These are phyloP conservation scores for Callionymus lyra DNA, from an alignment of 2,113 vertebrate species.

Conservation along the genomic window DNA sequence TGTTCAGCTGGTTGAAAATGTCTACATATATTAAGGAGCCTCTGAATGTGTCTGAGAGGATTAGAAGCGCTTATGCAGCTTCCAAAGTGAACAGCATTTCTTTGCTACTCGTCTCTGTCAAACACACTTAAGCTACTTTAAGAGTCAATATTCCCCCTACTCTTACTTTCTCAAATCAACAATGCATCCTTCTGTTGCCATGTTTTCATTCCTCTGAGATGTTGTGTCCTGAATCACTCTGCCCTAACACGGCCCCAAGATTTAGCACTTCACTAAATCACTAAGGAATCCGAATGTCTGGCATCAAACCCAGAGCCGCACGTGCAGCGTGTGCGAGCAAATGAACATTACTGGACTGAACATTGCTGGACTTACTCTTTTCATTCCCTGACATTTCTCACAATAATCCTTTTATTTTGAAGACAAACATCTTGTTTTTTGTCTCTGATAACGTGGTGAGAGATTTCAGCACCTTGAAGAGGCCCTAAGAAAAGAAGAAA, in stretches of 20 bases:
- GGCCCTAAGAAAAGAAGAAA: too few relatives aligned
- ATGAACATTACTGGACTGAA: slow-evolving; percentile 23
- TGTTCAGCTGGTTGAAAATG: too few relatives aligned
- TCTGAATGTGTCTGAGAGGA: slow-evolving; percentile 21
- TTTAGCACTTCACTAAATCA: slow-evolving; percentile 1
- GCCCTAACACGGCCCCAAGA: slow-evolving; percentile 1
- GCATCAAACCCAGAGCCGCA: slow-evolving; percentile 22
- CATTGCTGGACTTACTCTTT: slow-evolving; percentile 12
- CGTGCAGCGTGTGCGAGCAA: slow-evolving; percentile 20
- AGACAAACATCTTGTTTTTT: slow-evolving; percentile 8
- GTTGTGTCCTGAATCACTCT: not conserved
- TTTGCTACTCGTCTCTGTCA: not conserved
- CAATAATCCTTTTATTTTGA: slow-evolving; percentile 11
- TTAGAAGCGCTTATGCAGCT: slow-evolving; percentile 32
- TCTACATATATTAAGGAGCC: too few relatives aligned
- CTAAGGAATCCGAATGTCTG: slow-evolving; percentile 24
- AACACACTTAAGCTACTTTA: not conserved
- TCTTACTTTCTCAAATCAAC: too few relatives aligned
- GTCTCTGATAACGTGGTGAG: slow-evolving; percentile 7
- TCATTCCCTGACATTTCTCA: slow-evolving; percentile 9
- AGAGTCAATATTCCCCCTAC: too few relatives aligned
- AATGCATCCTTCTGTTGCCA: not conserved
- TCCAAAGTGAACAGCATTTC: slow-evolving; percentile 32
- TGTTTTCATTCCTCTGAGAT: slow-evolving; percentile 1
- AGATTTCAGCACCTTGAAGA: too few relatives aligned